These are phyloP conservation scores for Venusia cambrica DNA, from an alignment of 2,888 invertebrate genomes.

Conservation along the genomic window DNA sequence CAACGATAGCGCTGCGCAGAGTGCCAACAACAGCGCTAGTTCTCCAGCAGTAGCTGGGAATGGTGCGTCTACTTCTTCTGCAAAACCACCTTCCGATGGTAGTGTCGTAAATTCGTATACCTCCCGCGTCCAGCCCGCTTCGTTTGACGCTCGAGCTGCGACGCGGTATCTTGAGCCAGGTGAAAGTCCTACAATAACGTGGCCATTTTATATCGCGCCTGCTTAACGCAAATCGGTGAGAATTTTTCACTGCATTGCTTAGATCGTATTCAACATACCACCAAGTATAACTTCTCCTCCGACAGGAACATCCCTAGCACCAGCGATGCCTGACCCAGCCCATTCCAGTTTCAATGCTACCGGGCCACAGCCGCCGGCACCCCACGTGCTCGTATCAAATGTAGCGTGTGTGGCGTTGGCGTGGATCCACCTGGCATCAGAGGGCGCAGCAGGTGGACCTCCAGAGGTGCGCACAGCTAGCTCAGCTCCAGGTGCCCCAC, in stretches of 20 bases:
- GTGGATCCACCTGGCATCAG: constrained; percentile 87
- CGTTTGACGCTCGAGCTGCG: constrained; percentile 82
- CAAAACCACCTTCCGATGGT: constrained; percentile 75
- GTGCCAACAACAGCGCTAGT: constrained; percentile 65
- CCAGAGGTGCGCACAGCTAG: constrained; percentile 91
- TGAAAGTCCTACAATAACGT: constrained; percentile 55
- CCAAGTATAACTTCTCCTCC: constrained; percentile 71
- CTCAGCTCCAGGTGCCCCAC: constrained; percentile 88
- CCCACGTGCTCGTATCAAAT: constrained; percentile 90
- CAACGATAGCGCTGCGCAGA: constrained; percentile 80
- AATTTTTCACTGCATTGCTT: too few relatives aligned
- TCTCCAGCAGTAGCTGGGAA: constrained; percentile 74
- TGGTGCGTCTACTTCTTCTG: constrained; percentile 70
- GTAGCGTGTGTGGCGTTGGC: constrained; percentile 91
- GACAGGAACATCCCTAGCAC: constrained; percentile 68
- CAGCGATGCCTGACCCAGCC: constrained; percentile 75
- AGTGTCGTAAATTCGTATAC: constrained; percentile 82
- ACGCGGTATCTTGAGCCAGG: constrained; percentile 83
- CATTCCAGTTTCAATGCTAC: constrained; percentile 89
- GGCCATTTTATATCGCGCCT: too few relatives aligned
- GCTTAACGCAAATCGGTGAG: too few relatives aligned
- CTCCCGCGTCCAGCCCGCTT: constrained; percentile 82
- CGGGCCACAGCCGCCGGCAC: constrained; percentile 92
- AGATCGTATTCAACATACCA: too few relatives aligned
- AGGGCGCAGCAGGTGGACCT: constrained; percentile 83